These are phyloP conservation scores for Pantherophis alleghaniensis DNA, from an alignment of 2,797 vertebrate species.

Conservation along the genomic window DNA sequence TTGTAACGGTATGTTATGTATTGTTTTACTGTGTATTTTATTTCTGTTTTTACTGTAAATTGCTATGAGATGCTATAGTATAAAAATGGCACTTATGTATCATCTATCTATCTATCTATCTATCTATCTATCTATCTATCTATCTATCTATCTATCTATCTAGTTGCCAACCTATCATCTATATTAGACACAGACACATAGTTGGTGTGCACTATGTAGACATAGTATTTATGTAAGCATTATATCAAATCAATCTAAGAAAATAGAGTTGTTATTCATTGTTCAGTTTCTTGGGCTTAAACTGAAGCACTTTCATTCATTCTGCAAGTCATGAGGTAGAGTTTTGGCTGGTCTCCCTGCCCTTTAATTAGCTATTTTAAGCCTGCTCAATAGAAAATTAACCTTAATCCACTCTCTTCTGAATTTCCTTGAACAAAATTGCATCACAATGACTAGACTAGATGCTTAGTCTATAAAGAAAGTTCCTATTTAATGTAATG, in stretches of 20 bases:
- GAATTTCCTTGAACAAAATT: slow-evolving; percentile 17
- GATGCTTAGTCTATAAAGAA: not conserved
- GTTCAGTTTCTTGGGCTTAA: not conserved
- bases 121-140: not conserved
- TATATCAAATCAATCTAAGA: not conserved
- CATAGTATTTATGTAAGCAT: not conserved
- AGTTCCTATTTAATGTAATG: not conserved
- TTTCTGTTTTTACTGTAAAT: not conserved
- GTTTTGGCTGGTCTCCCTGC: slow-evolving; percentile 21
- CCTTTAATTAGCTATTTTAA: slow-evolving; percentile 49
- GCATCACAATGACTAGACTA: not conserved
- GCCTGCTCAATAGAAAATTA: slow-evolving; percentile 25
- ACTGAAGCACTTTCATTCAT: not conserved
- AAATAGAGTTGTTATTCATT: slow-evolving; percentile 4
- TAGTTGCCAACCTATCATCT: not conserved
- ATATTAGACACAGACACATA: not conserved
- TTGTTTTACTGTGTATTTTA: not conserved
- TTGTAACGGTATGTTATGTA: not conserved
- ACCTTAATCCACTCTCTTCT: slow-evolving; percentile 12
- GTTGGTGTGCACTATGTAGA: not conserved
- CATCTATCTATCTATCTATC: too few species aligned
- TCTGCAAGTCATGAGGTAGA: not conserved
- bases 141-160: not conserved
- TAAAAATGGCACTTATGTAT: too few species aligned
- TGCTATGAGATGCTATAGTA: not conserved